A percentile compares a stretch with the other conserved stretches of the same genome.
Evolutionary conservation across 2,113 vertebrate species (phyloP).

Genomic region (Sander lucioperca): DNA sequence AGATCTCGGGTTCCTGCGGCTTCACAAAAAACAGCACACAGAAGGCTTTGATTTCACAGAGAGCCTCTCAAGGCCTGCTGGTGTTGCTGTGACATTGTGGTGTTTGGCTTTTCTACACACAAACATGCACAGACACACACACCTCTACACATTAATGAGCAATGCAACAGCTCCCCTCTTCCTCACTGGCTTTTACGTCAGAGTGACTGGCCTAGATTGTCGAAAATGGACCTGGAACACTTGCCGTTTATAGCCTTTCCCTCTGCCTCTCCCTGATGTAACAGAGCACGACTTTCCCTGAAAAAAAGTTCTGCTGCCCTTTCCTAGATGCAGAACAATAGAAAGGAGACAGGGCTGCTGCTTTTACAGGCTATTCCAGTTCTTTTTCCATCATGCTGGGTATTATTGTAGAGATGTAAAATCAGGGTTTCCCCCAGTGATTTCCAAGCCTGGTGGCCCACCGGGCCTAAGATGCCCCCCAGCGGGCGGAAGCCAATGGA

Average conservation of each 20-base stretch:
- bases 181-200: constrained; percentile 43
- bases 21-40: constrained; percentile 12
- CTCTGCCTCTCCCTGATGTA: constrained; percentile 58
- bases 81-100: constrained; percentile 9
- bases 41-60: constrained; percentile 40
- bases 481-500: no score
- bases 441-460: no score
- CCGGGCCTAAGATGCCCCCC: no score
- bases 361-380: not conserved
- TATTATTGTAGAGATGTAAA: not conserved
- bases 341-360: not conserved
- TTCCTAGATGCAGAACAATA: constrained; percentile 27
- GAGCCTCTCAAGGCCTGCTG: constrained; percentile 4
- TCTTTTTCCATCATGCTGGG: not conserved
- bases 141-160: constrained; percentile 6
- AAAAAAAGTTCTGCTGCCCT: constrained; percentile 32
- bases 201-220: constrained; percentile 75
- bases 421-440: no score
- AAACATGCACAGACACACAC: constrained; percentile 18
- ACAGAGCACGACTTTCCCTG: constrained; percentile 56
- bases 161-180: constrained; percentile 41
- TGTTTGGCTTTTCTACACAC: not conserved
- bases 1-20: constrained; percentile 26
- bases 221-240: constrained; percentile 70
- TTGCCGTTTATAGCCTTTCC: constrained; percentile 76